phyloP scores from a whole-genome alignment of 35 echinoderm and acorn worm species.

The Ophioderma brevispina region DNA sequence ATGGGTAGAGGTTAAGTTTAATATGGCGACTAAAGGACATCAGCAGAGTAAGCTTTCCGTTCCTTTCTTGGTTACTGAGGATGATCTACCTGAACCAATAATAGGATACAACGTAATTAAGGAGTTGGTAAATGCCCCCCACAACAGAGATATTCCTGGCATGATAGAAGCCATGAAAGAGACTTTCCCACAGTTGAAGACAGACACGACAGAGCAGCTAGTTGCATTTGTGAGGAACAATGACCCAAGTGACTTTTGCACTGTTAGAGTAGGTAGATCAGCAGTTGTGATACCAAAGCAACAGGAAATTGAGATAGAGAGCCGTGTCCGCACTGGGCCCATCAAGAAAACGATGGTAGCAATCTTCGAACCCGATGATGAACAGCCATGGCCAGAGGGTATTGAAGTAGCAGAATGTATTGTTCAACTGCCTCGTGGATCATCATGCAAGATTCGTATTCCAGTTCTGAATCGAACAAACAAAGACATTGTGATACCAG shows the following conservation, averaged over 20 bases:
- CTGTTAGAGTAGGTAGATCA: neutral
- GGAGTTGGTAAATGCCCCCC: neutral
- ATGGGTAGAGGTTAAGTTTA: constrained; percentile 52
- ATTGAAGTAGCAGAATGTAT: neutral
- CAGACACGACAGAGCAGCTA: neutral
- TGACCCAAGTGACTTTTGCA: neutral
- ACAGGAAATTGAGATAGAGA: neutral
- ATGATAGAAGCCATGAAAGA: neutral
- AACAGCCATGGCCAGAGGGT: neutral
- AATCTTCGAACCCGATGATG: neutral
- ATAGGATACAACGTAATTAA: constrained; percentile 79
- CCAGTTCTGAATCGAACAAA: neutral
- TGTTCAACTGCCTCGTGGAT: neutral
- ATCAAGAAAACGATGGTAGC: neutral
- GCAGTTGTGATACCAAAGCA: neutral
- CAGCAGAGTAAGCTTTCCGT: neutral
- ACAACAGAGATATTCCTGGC: neutral
- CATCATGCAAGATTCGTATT: neutral
- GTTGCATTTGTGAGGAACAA: neutral
- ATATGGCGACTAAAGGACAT: neutral
- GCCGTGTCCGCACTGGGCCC: neutral
- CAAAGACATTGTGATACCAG: neutral
- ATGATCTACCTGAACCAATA: constrained; percentile 50
- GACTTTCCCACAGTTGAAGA: neutral
- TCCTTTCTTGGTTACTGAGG: constrained; percentile 47